Evolutionary conservation across 1,140 invertebrate genomes (phyloP).

Genomic region (Goniozus legneri): DNA sequence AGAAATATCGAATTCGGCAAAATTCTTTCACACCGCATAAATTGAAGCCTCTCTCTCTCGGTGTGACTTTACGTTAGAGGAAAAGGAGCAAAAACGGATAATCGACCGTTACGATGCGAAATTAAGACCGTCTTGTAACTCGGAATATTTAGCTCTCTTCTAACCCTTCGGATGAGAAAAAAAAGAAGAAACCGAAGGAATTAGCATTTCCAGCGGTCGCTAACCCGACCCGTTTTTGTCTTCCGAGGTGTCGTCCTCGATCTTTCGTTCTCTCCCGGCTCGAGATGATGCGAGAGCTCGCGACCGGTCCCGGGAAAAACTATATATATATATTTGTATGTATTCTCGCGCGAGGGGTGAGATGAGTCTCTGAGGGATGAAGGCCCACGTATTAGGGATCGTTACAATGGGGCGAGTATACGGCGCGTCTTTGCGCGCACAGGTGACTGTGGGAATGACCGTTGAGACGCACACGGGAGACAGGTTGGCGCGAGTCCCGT

Average conservation of each 20-base stretch:
- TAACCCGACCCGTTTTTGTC: conserved; percentile 29
- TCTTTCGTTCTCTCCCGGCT: too few relatives aligned
- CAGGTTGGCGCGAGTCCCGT: conserved; percentile 39
- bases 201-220: conserved; percentile 39
- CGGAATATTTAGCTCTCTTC: conserved; percentile 5
- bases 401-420: conserved; percentile 39
- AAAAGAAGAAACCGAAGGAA: conserved; percentile 11
- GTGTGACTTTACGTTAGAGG: too few relatives aligned
- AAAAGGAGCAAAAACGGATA: too few relatives aligned
- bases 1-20: too few relatives aligned
- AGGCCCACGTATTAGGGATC: conserved; percentile 32
- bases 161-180: neutral
- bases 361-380: neutral
- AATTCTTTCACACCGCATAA: too few relatives aligned
- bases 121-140: conserved; percentile 33
- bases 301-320: neutral
- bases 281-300: neutral
- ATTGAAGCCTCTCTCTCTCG: too few relatives aligned
- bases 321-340: neutral
- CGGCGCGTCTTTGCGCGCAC: conserved; percentile 35
- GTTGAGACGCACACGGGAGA: conserved; percentile 40
- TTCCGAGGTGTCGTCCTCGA: conserved; percentile 24
- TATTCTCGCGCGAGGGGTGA: neutral
- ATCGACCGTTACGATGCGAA: too few relatives aligned
- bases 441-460: conserved; percentile 53